Base-by-base conservation (phyloP, 2,888 invertebrate genomes). In the Ferdinandea cuprea region DNA sequence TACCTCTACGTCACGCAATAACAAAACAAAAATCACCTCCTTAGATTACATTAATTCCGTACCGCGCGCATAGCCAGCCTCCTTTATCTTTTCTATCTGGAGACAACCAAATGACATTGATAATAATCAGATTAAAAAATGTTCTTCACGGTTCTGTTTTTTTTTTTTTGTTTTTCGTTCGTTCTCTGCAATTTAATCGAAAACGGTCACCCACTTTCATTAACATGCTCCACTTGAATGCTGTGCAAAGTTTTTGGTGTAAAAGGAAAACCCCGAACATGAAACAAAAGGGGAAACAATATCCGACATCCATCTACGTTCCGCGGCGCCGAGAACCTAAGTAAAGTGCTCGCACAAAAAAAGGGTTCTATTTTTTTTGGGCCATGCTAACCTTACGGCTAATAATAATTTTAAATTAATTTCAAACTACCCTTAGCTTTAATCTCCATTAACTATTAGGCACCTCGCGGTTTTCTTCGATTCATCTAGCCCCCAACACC, bases 331-430 rank as follows among this genome's bases (percentile, higher is more conserved):
- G 19, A 42, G 50, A 50, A 52, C 37, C 54, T 21, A 28, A 46
- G 35, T 13, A 63, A 46, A 52, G 50, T 17, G 40, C 9, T 9
- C 11, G 6, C 1, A 15, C 4, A 40, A 21, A 37, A 42, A 46
- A 50, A 59, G 32, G 44, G 42, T 30, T 54, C n/a, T 30, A 15
- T 32, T 15, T 21, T 30, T 56, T 48, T n/a, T n/a, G 58, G 58
- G 19, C 9, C 17, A 40, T 9, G 37, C 56, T 32, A 59, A 71
- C 81, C 81, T 76, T 58, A 77, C 46, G 81, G 77, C 81, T 81
- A 77, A 77, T 81, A 81, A 81, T 81, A 81, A 81, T 81, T 81
- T 77, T 48, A 81, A 81, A 76, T 81, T 81, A 81, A 77, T 81
- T 81, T 81, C 77, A 30, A 81, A 81, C 71, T 77, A 71, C 80